Conservation (phyloP, 2,888 invertebrate genomes). For the Lochmaea capreae region DNA sequence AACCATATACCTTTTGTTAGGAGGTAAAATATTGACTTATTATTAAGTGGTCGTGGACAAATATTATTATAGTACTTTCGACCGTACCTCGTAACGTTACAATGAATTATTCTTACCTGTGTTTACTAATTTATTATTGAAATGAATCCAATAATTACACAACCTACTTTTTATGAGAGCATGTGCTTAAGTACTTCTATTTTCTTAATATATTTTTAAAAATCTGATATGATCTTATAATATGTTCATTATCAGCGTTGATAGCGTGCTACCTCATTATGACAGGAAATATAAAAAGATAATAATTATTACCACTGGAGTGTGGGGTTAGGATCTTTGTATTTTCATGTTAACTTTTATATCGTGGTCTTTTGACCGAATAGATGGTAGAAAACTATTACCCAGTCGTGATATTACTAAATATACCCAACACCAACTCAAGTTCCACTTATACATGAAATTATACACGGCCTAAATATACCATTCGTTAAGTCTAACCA, state of each 20-base stretch:
- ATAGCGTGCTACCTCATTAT: background rate
- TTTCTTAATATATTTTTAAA: background rate
- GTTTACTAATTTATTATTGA: background rate
- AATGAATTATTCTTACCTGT: background rate
- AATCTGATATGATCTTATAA: background rate
- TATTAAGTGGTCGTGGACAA: too few species aligned
- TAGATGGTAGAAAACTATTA: too few species aligned
- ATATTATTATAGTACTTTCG: background rate
- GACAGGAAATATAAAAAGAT: background rate
- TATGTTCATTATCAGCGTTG: background rate
- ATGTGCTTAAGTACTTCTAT: background rate
- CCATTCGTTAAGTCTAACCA: too few species aligned
- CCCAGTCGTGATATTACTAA: too few species aligned
- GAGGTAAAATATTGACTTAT: too few species aligned
- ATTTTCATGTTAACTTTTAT: too few species aligned
- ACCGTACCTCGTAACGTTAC: background rate
- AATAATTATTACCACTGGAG: background rate
- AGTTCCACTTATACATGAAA: too few species aligned
- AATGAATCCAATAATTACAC: slow-evolving; percentile 7
- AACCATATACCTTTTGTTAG: too few species aligned
- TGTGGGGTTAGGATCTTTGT: background rate
- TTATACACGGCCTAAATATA: too few species aligned
- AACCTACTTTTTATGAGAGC: background rate
- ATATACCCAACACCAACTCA: too few species aligned
- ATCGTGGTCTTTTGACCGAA: too few species aligned